A percentile compares a stretch with the other conserved stretches of the same genome.
Conservation (phyloP, 2,888 invertebrate genomes). For the Heliconius cydno region DNA sequence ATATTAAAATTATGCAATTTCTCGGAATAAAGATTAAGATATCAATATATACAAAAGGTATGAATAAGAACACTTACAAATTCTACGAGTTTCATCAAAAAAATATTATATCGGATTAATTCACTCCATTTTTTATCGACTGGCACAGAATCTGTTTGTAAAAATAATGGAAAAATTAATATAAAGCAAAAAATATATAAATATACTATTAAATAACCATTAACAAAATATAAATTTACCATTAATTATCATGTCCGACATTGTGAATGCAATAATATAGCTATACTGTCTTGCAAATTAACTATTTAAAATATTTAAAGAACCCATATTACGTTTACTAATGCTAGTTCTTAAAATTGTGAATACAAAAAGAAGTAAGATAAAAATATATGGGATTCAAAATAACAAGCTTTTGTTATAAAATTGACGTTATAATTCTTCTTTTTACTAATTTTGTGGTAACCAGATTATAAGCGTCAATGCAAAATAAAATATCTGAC, state of each 20-base stretch:
- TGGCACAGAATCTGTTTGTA: constrained; percentile 72
- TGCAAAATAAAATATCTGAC: not conserved
- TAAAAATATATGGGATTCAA: not conserved
- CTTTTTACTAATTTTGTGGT: constrained; percentile 5
- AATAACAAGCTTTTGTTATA: not conserved
- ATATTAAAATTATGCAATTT: constrained; percentile 36
- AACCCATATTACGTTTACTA: not conserved
- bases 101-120: constrained; percentile 76
- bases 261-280: constrained; percentile 43
- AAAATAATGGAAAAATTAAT: constrained; percentile 20
- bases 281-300: constrained; percentile 18
- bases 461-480: not conserved
- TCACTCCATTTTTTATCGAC: constrained; percentile 78
- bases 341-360: not conserved
- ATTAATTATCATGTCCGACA: constrained; percentile 81
- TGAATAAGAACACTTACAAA: constrained; percentile 68
- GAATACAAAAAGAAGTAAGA: not conserved
- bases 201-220: not conserved
- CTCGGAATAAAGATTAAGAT: constrained; percentile 37
- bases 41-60: constrained; percentile 12
- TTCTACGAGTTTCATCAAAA: constrained; percentile 78
- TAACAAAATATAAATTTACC: constrained; percentile 55
- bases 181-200: not conserved
- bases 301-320: not conserved
- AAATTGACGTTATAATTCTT: constrained; percentile 17